Conservation (phyloP, 2,888 invertebrate genomes). For the Cylloceria caligata region DNA sequence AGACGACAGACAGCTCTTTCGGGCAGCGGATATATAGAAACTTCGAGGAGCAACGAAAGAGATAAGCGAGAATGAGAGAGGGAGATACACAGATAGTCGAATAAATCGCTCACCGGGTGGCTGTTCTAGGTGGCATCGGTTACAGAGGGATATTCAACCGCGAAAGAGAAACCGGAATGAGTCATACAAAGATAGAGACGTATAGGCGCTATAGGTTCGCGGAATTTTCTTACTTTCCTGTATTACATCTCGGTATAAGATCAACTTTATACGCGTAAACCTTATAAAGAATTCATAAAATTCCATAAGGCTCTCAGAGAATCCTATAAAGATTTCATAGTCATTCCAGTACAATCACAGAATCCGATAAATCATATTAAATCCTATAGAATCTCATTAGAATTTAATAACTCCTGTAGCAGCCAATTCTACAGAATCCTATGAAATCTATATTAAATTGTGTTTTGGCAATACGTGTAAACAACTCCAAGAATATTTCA, state of each 20-base stretch:
- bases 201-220: constrained; percentile 2
- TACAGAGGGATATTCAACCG: constrained; percentile 52
- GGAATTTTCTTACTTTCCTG: neutral
- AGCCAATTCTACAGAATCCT: neutral
- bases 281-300: too few species aligned
- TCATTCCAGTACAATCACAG: too few species aligned
- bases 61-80: constrained; percentile 43
- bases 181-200: constrained; percentile 18
- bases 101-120: constrained; percentile 66
- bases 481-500: too few species aligned
- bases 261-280: neutral
- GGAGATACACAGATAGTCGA: constrained; percentile 45
- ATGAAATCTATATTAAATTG: too few species aligned
- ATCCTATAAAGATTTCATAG: neutral
- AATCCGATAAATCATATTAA: neutral
- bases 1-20: constrained; percentile 65
- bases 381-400: neutral
- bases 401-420: neutral
- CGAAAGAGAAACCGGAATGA: neutral
- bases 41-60: constrained; percentile 47
- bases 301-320: neutral
- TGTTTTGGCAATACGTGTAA: too few species aligned
- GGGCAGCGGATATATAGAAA: constrained; percentile 40
- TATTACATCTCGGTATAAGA: neutral
- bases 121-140: constrained; percentile 57